Percentiles rank a stretch among this genome's conserved stretches.
phyloP scores from a whole-genome alignment of 2,888 invertebrate species.

The Hyposoter dolosus region DNA sequence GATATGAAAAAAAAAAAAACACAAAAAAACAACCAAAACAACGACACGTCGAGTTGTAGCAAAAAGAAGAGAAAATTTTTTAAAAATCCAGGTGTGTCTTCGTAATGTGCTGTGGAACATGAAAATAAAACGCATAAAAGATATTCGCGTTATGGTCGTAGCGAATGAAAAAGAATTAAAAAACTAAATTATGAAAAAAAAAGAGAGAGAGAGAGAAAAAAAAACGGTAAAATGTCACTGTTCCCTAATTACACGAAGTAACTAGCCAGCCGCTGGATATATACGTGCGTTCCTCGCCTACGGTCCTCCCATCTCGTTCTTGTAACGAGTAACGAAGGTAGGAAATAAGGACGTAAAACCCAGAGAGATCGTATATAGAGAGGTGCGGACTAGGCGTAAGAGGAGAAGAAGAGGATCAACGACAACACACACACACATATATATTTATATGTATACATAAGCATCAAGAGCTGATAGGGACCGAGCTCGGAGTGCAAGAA shows the following conservation, averaged over 20 bases:
- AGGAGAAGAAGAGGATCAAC: slow-evolving; percentile 59
- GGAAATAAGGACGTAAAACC: slow-evolving; percentile 57
- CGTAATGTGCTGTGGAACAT: slow-evolving; percentile 18
- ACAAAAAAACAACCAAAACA: not conserved
- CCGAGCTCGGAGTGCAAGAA: slow-evolving; percentile 46
- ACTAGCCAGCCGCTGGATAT: slow-evolving; percentile 70
- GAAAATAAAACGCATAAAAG: slow-evolving; percentile 21
- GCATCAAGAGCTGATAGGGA: slow-evolving; percentile 40
- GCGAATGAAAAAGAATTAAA: slow-evolving; percentile 69
- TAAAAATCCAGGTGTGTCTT: slow-evolving; percentile 35
- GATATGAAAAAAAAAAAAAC: not conserved
- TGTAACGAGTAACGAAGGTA: slow-evolving; percentile 14
- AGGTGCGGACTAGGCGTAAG: slow-evolving; percentile 52
- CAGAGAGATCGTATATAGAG: slow-evolving; percentile 57
- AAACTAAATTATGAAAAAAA: slow-evolving; percentile 21
- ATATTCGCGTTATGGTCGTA: slow-evolving; percentile 32
- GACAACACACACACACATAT: slow-evolving; percentile 1
- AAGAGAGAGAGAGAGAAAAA: slow-evolving; percentile 61
- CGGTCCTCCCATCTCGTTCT: slow-evolving; percentile 15
- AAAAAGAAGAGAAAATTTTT: slow-evolving; percentile 13
- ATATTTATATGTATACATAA: not conserved
- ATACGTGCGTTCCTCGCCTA: slow-evolving; percentile 58
- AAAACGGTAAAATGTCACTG: slow-evolving; percentile 82
- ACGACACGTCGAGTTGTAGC: not conserved
- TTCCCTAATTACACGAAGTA: slow-evolving; percentile 80